Evolutionary conservation across 2,888 invertebrate species (phyloP), one percentile per base, ranked within the genome.

Genomic region (Apamea crenata): DNA sequence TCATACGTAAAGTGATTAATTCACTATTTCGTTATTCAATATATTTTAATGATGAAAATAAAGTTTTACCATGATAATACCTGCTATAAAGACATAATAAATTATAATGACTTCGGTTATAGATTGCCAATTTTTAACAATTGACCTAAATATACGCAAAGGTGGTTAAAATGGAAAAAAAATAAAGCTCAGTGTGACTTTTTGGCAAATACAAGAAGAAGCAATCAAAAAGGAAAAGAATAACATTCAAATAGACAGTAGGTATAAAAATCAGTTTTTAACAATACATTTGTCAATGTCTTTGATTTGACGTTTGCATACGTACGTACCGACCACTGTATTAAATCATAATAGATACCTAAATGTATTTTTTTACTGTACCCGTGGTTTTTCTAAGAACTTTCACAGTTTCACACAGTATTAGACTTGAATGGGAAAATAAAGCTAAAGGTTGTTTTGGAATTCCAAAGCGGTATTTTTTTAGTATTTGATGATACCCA

Each of bases 391-490:
- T 81, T 59, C 56, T 71, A 29, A 61, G 40, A 77, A 77, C 16
- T 61, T 68, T 78, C 36, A 71, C 25, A 12, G 16, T 72, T 36
- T 40, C 21, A 44, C 47, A 36, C 40, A 29, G 16, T 14, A 68
- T 32, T 66, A 14, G 10, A 59, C 21, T 78, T 36, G 29, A 29
- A 47, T 47, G 18, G 5, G 40, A 50, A 44, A n/a, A 29, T 25
- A 65, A 29, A 4, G n/a, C 53, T 76, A 18, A 59, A 66, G 6
- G 47, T 47, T 66, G 36, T 70, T 84, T 74, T 56, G 6, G 68
- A 80, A 74, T 68, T 69, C 59, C 2, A 2, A 68, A 69, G 25
- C 40, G 12, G 21, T 53, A 72, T 73, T 67, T 40, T 25, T 16
- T 56, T 61, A 66, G 59, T 59, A 44, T 75, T 59, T 36, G 32